A percentile compares a stretch with the other conserved stretches of the same genome.
phyloP scores from a whole-genome alignment of 2,888 invertebrate genomes.

The Microctonus brassicae region DNA sequence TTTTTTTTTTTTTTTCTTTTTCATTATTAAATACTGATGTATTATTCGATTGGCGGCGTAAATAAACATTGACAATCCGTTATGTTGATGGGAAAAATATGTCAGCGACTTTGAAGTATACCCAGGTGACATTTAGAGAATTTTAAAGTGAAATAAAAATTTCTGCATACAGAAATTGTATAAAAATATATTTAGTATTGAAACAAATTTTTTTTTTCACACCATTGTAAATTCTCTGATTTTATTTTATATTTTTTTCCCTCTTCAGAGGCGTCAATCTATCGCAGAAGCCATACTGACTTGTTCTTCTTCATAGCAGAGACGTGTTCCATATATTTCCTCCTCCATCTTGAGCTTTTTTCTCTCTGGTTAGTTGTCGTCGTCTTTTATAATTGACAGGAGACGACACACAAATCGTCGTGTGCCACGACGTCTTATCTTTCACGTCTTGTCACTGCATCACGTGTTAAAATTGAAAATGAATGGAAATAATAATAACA shows the following conservation, averaged over 20 bases:
- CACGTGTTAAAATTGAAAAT: background rate
- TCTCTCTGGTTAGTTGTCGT: background rate
- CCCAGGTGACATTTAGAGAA: background rate
- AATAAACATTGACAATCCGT: slow-evolving; percentile 2
- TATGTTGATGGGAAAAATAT: background rate
- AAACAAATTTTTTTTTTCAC: background rate
- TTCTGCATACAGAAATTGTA: background rate
- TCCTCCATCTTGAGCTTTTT: background rate
- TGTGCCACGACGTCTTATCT: background rate
- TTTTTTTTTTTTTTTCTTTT: no score
- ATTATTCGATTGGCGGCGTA: background rate
- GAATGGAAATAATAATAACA: background rate
- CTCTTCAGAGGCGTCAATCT: background rate
- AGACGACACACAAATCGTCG: background rate
- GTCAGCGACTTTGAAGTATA: background rate
- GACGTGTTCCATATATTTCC: background rate
- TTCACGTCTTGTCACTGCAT: background rate
- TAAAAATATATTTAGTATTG: slow-evolving; percentile 10
- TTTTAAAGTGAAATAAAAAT: background rate
- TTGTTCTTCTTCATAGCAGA: background rate
- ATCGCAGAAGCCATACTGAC: background rate
- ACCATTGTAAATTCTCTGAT: slow-evolving; percentile 3
- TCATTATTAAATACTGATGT: slow-evolving; percentile 9
- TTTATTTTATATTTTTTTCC: background rate
- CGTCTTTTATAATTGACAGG: slow-evolving; percentile 8